Evolutionary conservation across 2,113 vertebrate genomes (phyloP).

Genomic region (Epinephelus fuscoguttatus): DNA sequence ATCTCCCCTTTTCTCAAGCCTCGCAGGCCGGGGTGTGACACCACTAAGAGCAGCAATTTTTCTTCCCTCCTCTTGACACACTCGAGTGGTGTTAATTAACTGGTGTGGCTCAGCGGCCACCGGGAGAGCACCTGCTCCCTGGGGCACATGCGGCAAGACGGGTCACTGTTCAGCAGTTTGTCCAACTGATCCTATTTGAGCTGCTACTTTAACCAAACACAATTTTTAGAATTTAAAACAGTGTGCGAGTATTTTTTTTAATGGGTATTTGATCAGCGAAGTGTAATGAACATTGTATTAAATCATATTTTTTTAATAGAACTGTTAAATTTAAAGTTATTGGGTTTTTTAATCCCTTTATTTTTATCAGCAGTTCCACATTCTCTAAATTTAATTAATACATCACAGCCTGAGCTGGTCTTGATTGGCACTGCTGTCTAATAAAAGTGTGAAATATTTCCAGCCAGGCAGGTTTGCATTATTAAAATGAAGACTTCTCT

Average conservation of each 20-base stretch:
- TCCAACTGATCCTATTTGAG: slow-evolving; percentile 24
- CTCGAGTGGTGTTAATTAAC: slow-evolving; percentile 71
- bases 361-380: slow-evolving; percentile 25
- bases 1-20: slow-evolving; percentile 24
- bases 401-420: not conserved
- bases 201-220: not conserved
- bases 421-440: not conserved
- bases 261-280: not conserved
- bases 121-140: slow-evolving; percentile 38
- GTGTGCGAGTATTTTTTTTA: not conserved
- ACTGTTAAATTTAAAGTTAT: not conserved
- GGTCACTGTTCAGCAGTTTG: slow-evolving; percentile 42
- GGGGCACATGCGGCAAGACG: not conserved
- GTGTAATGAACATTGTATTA: not conserved
- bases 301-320: not conserved
- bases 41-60: slow-evolving; percentile 49
- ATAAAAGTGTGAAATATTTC: slow-evolving; percentile 10
- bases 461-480: not conserved
- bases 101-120: slow-evolving; percentile 42
- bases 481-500: not conserved
- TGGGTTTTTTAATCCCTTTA: not conserved
- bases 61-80: slow-evolving; percentile 64
- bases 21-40: slow-evolving; percentile 35
- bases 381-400: slow-evolving; percentile 4
- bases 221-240: not conserved